Base-by-base conservation (phyloP, 2,113 vertebrate genomes). In the Ellobius talpinus region DNA sequence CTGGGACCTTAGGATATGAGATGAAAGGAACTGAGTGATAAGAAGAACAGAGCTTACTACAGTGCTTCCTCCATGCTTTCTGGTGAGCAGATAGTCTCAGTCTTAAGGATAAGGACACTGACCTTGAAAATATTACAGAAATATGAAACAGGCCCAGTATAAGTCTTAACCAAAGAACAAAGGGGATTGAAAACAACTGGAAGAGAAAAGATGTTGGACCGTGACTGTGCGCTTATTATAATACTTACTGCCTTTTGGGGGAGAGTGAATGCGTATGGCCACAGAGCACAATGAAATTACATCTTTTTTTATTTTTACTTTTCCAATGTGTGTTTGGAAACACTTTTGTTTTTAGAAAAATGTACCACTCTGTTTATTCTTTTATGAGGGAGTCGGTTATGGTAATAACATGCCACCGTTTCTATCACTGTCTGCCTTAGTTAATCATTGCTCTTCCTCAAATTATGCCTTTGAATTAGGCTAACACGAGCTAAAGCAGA, bases 1-100 rank as follows among this genome's bases (percentile, higher is more conserved):
- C 19, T 42, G 14, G 7, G 29, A 77, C 66, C 90, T 86, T 93
- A 47, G 89, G 94, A 78, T 70, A 93, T 68, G 90, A 91, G 92
- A 94, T 96, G 66, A 96, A 97, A 97, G 92, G 85, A 86, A 91
- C 31, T 55, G 55, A 63, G 61, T 45, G 21, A 13, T 73, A 63
- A 55, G 26, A 90, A n/a, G 21, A 91, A 36, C 66, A 72, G 79
- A 47, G 87, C 66, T 87, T 68, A 94, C 73, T 74, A 36, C 52
- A 89, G n/a, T 58, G 6, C 94, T 84, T 86, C 55, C 39, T 92
- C 63, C 73, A 31, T 36, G 61, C 23, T 50, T 95, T n/a, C 58
- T 70, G 47, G 88, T 96, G 68, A 93, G 61, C 96, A 93, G 77
- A 85, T 68, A 95, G 90, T 89, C 86, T 87, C 3, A n/a, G 61